Evolutionary conservation across 2,888 invertebrate genomes (phyloP), one percentile per base, ranked within the genome.

Genomic region (Apotomis betuletana): DNA sequence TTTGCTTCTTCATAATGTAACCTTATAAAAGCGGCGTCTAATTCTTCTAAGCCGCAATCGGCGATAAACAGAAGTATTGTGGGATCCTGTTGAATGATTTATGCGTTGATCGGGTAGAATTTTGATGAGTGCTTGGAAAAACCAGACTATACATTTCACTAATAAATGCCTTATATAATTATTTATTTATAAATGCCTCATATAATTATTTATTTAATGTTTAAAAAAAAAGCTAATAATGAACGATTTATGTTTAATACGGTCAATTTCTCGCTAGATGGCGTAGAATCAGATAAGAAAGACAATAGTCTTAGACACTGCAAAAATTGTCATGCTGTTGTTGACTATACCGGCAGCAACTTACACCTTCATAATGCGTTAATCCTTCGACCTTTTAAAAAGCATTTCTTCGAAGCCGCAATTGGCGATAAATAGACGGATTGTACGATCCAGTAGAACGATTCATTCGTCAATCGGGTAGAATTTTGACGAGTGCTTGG

Each of bases 401-500:
- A 27, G 27, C 27, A 69, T 63, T 64, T 49, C 54, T 64, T n/a
- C 12, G 36, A 4, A 44, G 55, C 59, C 67, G 44, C 64, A 46
- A 70, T 70, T 54, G 59, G 64, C 70, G 8, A 38, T 54, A 52
- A 65, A 46, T 59, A 12, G 52, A 52, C 36, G 49, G 46, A 70
- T 70, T 52, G 59, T 36, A 10, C 49, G 49, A 41, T 15, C 36
- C 52, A 60, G 64, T 38, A 58, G 58, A 64, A 70, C 64, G 64
- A 70, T 64, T 70, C 59, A 70, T 70, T 27, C 13, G 41, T 15
- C 44, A 10, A 12, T 1, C 52, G 8, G 3, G 58, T 27, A 54
- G 70, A 64, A 70, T 65, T 65, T 59, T 65, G 70, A 70, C 65
- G 70, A 65, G 49, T 51, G 12, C 59, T 59, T 27, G n/a, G 59